Evolutionary conservation across 2,113 vertebrate genomes (phyloP).

Genomic region (Calypte anna): DNA sequence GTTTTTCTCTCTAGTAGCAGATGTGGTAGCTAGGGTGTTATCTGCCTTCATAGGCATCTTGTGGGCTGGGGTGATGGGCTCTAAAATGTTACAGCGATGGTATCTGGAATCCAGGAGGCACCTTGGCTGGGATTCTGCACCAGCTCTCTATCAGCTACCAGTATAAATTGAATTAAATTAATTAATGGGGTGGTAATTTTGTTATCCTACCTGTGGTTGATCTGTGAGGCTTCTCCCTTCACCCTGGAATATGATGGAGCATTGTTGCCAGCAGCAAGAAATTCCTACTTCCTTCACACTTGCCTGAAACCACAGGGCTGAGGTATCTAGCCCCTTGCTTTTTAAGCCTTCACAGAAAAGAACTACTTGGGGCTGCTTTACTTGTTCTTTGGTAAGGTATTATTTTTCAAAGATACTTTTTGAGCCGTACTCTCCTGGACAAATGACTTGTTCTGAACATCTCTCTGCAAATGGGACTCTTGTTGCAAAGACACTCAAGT

Average conservation of each 20-base stretch:
- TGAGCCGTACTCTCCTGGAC: background rate
- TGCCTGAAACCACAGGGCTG: background rate
- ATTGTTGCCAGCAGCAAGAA: background rate
- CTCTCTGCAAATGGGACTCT: constrained; percentile 23
- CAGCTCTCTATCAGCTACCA: background rate
- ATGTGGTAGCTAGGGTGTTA: background rate
- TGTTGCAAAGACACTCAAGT: constrained; percentile 2
- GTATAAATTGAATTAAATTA: background rate
- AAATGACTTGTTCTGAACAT: background rate
- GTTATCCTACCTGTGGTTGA: background rate
- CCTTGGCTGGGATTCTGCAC: background rate
- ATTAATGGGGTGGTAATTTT: background rate
- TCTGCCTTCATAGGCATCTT: background rate
- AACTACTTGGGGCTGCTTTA: background rate
- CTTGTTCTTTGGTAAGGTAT: background rate
- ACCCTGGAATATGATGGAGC: background rate
- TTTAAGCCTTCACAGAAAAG: background rate
- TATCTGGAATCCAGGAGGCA: background rate
- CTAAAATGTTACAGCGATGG: background rate
- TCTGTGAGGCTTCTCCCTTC: background rate
- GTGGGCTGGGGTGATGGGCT: background rate
- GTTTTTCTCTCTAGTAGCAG: background rate
- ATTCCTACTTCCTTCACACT: background rate
- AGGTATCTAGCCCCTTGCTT: background rate
- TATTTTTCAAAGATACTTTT: constrained; percentile 20